Evolutionary conservation across 2,797 vertebrate genomes (phyloP).

Genomic region (Darevskia mixta): DNA sequence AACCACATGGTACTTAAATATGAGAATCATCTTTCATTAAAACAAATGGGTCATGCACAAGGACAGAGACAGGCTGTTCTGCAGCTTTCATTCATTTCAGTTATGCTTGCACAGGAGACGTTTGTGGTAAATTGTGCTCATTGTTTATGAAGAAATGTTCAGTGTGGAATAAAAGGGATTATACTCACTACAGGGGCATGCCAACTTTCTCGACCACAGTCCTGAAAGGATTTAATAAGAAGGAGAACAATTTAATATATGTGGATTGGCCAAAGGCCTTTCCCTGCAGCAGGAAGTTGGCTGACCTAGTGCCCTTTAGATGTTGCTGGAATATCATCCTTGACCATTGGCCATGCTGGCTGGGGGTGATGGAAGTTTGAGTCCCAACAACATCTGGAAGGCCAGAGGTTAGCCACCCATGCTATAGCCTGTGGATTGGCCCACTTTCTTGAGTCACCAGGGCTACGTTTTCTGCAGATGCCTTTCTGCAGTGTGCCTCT

Average conservation of each 20-base stretch:
- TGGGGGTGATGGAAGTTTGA: too few species aligned
- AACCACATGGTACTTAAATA: not conserved
- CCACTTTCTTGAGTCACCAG: not conserved
- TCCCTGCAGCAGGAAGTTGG: not conserved
- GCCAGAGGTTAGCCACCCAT: too few species aligned
- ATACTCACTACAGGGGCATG: conserved; percentile 80
- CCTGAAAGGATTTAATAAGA: conserved; percentile 74
- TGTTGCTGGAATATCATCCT: too few species aligned
- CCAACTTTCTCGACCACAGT: conserved; percentile 75
- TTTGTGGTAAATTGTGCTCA: not conserved
- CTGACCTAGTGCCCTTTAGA: too few species aligned
- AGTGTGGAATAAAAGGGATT: not conserved
- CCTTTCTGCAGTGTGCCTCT: not conserved
- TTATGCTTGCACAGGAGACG: not conserved
- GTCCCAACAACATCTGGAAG: too few species aligned
- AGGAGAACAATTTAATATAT: not conserved
- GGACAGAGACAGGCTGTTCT: too few species aligned
- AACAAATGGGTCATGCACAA: not conserved
- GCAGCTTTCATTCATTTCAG: not conserved
- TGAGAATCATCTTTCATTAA: not conserved
- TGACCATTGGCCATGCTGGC: too few species aligned
- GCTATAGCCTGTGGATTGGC: too few species aligned
- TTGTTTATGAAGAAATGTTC: not conserved
- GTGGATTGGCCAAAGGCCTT: not conserved
- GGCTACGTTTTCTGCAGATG: not conserved